Conservation (phyloP, 2,888 invertebrate species). For the Ichneumoninae sp. region DNA sequence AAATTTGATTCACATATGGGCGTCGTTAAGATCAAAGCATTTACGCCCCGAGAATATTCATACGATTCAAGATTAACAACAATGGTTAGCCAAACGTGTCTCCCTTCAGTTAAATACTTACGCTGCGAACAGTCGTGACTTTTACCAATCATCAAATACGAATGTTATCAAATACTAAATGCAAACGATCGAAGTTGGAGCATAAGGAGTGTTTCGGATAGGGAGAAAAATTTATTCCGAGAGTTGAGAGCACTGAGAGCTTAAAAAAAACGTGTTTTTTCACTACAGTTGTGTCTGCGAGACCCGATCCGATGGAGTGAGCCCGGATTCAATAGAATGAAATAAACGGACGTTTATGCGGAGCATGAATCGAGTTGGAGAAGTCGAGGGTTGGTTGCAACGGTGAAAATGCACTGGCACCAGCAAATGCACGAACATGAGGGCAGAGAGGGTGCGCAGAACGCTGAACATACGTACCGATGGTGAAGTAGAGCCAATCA, state of each 20-base stretch:
- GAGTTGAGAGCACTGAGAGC: neutral
- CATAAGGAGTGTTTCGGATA: neutral
- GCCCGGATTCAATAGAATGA: slow-evolving; percentile 26
- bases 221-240: neutral
- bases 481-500: slow-evolving; percentile 76
- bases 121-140: too few species aligned
- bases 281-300: slow-evolving; percentile 21
- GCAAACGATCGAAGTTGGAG: neutral
- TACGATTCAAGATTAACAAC: too few species aligned
- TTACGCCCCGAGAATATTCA: too few species aligned
- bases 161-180: neutral
- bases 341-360: slow-evolving; percentile 21
- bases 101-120: too few species aligned
- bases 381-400: slow-evolving; percentile 41
- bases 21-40: too few species aligned
- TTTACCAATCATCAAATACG: too few species aligned
- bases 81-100: too few species aligned
- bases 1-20: too few species aligned
- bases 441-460: slow-evolving; percentile 39
- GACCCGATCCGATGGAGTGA: slow-evolving; percentile 20
- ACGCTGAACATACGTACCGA: slow-evolving; percentile 61
- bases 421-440: slow-evolving; percentile 51
- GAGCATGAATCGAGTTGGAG: slow-evolving; percentile 44
- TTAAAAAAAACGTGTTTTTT: neutral
- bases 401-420: slow-evolving; percentile 55